Conservation (phyloP, 2,113 vertebrate species). For the Pao palembangensis region DNA sequence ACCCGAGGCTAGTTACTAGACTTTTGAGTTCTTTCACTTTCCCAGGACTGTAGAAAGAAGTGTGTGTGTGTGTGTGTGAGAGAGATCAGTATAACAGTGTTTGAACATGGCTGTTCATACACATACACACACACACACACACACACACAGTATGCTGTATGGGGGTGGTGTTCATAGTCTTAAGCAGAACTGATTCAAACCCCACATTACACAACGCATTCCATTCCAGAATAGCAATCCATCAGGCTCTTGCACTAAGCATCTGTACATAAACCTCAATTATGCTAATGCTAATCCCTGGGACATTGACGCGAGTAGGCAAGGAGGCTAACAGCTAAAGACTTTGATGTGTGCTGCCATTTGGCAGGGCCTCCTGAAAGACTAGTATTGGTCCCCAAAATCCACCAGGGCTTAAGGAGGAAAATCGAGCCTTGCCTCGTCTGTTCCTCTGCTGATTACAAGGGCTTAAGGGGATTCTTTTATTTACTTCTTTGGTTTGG, state of each 20-base stretch:
- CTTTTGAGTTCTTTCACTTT: conserved; percentile 19
- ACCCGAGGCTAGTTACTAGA: conserved; percentile 14
- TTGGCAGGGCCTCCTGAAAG: conserved; percentile 62
- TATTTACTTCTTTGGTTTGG: conserved; percentile 66
- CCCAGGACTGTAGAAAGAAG: conserved; percentile 23
- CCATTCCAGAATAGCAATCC: conserved; percentile 71
- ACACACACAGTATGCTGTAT: conserved; percentile 36
- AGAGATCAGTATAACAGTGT: conserved; percentile 21
- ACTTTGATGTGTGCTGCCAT: conserved; percentile 74
- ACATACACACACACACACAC: conserved; percentile 3
- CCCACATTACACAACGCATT: conserved; percentile 73
- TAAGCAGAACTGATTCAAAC: conserved; percentile 68
- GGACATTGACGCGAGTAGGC: conserved; percentile 71
- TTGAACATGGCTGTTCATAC: conserved; percentile 4
- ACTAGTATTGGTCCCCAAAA: conserved; percentile 64
- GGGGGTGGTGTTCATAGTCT: conserved; percentile 58
- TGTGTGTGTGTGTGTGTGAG: conserved; percentile 10
- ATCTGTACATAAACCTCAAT: conserved; percentile 79
- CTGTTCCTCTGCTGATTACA: conserved; percentile 75
- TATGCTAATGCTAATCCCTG: conserved; percentile 77
- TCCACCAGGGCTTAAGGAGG: conserved; percentile 67
- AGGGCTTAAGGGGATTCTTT: conserved; percentile 67
- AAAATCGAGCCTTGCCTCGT: conserved; percentile 63
- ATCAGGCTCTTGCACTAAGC: conserved; percentile 69
- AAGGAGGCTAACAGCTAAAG: conserved; percentile 69